phyloP scores from a whole-genome alignment of 2,888 invertebrate species.

The Pelosia muscerda region DNA sequence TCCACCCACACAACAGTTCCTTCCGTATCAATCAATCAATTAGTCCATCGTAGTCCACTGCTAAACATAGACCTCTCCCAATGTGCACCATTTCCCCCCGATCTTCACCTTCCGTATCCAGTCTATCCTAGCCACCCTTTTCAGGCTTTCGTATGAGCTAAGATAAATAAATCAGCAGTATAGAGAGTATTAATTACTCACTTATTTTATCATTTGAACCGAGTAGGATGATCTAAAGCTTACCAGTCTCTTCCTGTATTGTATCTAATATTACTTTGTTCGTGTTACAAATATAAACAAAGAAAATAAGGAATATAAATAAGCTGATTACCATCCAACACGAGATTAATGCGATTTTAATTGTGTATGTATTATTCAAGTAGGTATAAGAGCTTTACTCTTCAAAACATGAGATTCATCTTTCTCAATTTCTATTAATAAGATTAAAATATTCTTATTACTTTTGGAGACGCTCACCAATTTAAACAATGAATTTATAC shows the following conservation, averaged over 20 bases:
- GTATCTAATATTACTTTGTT: not conserved
- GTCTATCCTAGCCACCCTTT: too few species aligned
- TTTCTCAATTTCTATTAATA: not conserved
- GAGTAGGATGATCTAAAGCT: not conserved
- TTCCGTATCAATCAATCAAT: too few species aligned
- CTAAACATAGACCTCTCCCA: too few species aligned
- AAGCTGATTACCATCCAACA: not conserved
- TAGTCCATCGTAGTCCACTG: too few species aligned
- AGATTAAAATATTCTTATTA: constrained; percentile 28
- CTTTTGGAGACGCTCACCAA: constrained; percentile 20
- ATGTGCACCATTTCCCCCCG: too few species aligned
- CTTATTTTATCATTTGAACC: too few species aligned
- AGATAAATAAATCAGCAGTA: too few species aligned
- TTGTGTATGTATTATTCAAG: constrained; percentile 11
- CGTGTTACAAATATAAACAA: not conserved
- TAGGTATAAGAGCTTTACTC: not conserved
- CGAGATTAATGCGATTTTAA: constrained; percentile 10
- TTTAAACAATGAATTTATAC: constrained; percentile 25
- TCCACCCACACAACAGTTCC: too few species aligned
- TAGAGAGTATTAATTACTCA: too few species aligned
- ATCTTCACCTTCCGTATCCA: too few species aligned
- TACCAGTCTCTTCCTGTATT: not conserved
- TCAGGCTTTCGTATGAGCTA: too few species aligned
- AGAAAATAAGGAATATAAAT: not conserved
- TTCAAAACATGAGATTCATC: not conserved